A percentile compares a stretch with the other conserved stretches of the same genome.
Evolutionary conservation across 2,797 vertebrate species (phyloP).

Genomic region (Bovichtus diacanthus): DNA sequence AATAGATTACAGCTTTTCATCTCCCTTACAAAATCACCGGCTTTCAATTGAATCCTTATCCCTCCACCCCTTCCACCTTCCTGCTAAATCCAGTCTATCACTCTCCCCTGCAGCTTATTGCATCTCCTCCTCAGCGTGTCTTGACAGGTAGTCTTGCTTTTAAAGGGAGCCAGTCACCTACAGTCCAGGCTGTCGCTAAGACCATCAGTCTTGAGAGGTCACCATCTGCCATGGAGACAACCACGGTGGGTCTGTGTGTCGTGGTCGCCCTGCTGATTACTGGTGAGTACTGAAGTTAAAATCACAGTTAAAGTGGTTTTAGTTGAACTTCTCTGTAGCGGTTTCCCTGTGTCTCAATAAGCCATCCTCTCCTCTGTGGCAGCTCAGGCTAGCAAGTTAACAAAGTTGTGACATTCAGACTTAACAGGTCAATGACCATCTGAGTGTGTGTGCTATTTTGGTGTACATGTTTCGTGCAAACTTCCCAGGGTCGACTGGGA

Average conservation of each 20-base stretch:
- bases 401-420: conserved; percentile 60
- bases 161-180: not conserved
- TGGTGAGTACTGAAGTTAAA: conserved; percentile 51
- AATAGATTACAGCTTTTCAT: conserved; percentile 62
- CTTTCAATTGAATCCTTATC: conserved; percentile 72
- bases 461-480: conserved; percentile 59
- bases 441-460: conserved; percentile 63
- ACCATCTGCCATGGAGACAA: conserved; percentile 40
- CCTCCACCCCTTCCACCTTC: conserved; percentile 50
- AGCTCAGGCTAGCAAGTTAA: conserved; percentile 1
- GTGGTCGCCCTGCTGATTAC: conserved; percentile 33
- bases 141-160: conserved; percentile 11
- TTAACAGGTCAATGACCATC: conserved; percentile 48
- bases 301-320: not conserved
- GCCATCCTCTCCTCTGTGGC: not conserved
- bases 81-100: conserved; percentile 4
- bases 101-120: conserved; percentile 17
- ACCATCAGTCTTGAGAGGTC: conserved; percentile 5
- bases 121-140: conserved; percentile 11
- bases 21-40: conserved; percentile 67
- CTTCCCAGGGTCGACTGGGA: conserved; percentile 64
- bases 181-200: not conserved
- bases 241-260: conserved; percentile 1
- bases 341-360: not conserved
- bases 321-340: not conserved